phyloP scores from a whole-genome alignment of 2,888 invertebrate genomes.

The Cerastis leucographa region DNA sequence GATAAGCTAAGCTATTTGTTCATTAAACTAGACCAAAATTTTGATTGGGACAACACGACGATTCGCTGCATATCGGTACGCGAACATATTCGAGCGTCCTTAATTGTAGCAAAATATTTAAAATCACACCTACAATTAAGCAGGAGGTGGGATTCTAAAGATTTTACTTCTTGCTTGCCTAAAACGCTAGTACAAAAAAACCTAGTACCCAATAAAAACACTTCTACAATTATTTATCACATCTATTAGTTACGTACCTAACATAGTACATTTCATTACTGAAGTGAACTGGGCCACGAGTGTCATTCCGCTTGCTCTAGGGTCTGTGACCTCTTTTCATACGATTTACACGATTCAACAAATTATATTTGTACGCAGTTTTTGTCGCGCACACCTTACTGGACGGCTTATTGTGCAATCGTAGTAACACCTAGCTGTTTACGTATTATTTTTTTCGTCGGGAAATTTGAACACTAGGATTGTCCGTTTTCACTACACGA shows the following conservation, averaged over 20 bases:
- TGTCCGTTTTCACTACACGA: not conserved
- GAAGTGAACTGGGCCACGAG: constrained; percentile 65
- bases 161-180: too few relatives aligned
- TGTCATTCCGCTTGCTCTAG: constrained; percentile 59
- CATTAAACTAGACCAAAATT: too few relatives aligned
- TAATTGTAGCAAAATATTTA: too few relatives aligned
- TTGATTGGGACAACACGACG: too few relatives aligned
- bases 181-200: not conserved
- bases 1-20: too few relatives aligned
- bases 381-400: constrained; percentile 59
- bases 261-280: constrained; percentile 62
- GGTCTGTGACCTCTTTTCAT: constrained; percentile 71
- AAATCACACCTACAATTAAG: too few relatives aligned
- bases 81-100: too few relatives aligned
- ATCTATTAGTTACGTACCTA: constrained; percentile 41
- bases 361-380: constrained; percentile 68
- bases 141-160: too few relatives aligned
- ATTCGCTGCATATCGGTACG: too few relatives aligned
- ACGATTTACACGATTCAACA: constrained; percentile 64
- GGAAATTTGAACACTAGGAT: not conserved
- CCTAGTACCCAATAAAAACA: constrained; percentile 1
- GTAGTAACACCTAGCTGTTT: constrained; percentile 25
- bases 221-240: constrained; percentile 11
- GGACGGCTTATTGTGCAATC: constrained; percentile 48
- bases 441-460: constrained; percentile 11